Evolutionary conservation across 1,140 invertebrate species (phyloP), one percentile per base, ranked within the genome.

Genomic region (Drusus annulatus): DNA sequence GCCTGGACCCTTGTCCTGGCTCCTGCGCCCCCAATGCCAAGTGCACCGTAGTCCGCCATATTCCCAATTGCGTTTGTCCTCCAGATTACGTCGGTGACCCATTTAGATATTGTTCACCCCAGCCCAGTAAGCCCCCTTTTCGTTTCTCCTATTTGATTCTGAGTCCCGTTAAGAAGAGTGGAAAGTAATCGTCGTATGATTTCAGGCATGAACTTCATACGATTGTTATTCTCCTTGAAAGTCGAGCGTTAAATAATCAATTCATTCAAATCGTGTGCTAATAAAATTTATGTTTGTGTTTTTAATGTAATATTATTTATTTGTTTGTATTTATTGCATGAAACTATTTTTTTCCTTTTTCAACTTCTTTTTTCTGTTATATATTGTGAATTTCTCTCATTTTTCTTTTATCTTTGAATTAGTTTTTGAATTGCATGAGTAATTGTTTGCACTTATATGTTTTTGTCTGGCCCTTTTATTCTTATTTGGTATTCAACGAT

Each of bases 21-120:
- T 88, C 90, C 7, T 94, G 93, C 86, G 93, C 93, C 54, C 79
- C 86, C 15, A 92, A 93, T 85, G 88, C 93, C 25, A 87, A 91
- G 82, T 93, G 93, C 81, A 86, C 88, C 45, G 92, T 93, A 5
- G 88, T 91, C 51, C 92, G 91, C 76, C 93, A 94, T 85, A 89
- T 90, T 65, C 91, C 93, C 4, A 88, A 91, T 50, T 94, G 93
- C 85, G 87, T 88, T 65, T 94, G 93, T 85, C 83, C 87, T 52
- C 79, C 85, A 50, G 92, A 91, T 63, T 93, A 89, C 84, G 92
- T 91, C 62, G 93, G 93, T 78, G 90, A 92, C 89, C 91, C 91
- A 78, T 92, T 92, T 84, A 89, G 88, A 84, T 90, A 91, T 85
- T 92, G 92, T 84, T 82, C 51, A 71, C 63, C 84, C 76, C 89